Conservation (phyloP, 2,888 invertebrate genomes). For the Melolontha melolontha region DNA sequence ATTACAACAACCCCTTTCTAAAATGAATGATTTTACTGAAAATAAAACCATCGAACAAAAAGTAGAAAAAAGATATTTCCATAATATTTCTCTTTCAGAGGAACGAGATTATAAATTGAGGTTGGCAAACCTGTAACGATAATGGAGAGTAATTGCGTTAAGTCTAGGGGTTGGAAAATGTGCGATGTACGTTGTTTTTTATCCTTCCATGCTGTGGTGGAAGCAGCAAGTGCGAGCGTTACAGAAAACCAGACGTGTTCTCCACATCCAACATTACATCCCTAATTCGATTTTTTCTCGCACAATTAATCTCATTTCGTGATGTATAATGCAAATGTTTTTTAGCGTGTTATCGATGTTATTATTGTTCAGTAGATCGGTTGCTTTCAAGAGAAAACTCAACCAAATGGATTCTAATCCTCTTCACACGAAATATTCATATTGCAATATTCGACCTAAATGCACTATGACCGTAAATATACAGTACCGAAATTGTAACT, state of each 20-base stretch:
- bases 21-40: too few relatives aligned
- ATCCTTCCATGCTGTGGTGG: not conserved
- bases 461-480: too few relatives aligned
- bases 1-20: too few relatives aligned
- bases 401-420: not conserved
- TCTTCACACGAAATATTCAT: not conserved
- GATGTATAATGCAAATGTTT: constrained; percentile 21
- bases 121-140: constrained; percentile 44
- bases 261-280: not conserved
- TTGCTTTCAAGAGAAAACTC: not conserved
- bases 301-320: constrained; percentile 21
- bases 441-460: too few relatives aligned
- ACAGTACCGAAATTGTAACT: too few relatives aligned
- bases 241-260: constrained; percentile 5
- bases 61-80: constrained; percentile 15
- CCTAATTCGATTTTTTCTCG: constrained; percentile 25
- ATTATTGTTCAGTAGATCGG: not conserved
- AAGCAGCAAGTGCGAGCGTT: not conserved
- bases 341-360: constrained; percentile 7
- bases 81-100: constrained; percentile 26
- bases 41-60: not conserved
- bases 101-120: constrained; percentile 42
- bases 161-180: constrained; percentile 22
- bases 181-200: constrained; percentile 18
- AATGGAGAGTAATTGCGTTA: constrained; percentile 45